Base-by-base conservation (phyloP, 2,888 invertebrate genomes). In the Deroplatys truncata region DNA sequence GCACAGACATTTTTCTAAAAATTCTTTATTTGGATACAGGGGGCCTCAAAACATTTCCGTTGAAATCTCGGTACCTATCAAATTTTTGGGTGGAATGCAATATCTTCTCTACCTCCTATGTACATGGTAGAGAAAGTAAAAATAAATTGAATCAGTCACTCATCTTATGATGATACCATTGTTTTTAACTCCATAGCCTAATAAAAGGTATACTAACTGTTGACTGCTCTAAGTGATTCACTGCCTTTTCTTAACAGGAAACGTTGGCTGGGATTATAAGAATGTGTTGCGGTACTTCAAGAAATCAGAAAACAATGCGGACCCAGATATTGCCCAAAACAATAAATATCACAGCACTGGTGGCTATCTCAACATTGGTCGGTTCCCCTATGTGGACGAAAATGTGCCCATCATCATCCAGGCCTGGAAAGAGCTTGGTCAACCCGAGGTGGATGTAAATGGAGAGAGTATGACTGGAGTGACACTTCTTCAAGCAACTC, bases 241-340 rank as follows among this genome's bases (percentile, higher is more conserved):
- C 13, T 72, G 7, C 1, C 25, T 72, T 72, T 72, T 20, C 56
- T 72, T 72, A 16, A 72, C 86, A 87, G 98, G 98, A 2, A 96
- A 96, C 91, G 93, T 93, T 88, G 96, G 96, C 9, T 96, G 96
- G 96, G 95, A 95, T 88, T 96, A 94, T 92, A 92, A 93, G 85
- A 95, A 96, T 91, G 95, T 96, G 0, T 93, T 97, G n/a, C 96
- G 96, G 0, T 97, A 97, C 92, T 97, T 96, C 92, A 95, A 95
- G 89, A 96, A 96, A 93, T 94, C 96, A 0, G 96, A 96, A 93
- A 94, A 96, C 91, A 96, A 96, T 91, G 93, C 94, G 92, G 95
- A 96, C 90, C 92, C 94, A 1, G 95, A 95, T 91, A 89, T 92
- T 16, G 92, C 94, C 16, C 93, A 94, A 35, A 94, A 96, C 91